Evolutionary conservation across 2,113 vertebrate genomes (phyloP).

Genomic region (Esox niger): DNA sequence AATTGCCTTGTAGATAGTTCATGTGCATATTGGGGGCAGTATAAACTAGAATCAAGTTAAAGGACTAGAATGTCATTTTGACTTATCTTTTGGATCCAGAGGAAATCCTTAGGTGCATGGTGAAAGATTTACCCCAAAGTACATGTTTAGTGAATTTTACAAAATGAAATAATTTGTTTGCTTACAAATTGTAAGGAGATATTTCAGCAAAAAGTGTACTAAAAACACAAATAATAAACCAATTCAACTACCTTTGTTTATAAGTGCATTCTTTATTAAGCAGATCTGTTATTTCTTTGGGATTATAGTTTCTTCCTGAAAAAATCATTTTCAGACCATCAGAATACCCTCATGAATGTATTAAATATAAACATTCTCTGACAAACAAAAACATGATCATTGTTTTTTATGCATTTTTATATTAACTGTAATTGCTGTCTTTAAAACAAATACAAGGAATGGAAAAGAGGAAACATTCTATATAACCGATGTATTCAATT

Average conservation of each 20-base stretch:
- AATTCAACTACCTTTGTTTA: slow-evolving; percentile 34
- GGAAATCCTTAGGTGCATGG: slow-evolving; percentile 45
- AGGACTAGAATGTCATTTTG: slow-evolving; percentile 11
- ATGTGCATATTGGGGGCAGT: slow-evolving; percentile 47
- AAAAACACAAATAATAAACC: slow-evolving; percentile 46
- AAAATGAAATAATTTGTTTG: slow-evolving; percentile 33
- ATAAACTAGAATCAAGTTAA: slow-evolving; percentile 21
- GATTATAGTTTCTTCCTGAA: neutral
- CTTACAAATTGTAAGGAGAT: slow-evolving; percentile 42
- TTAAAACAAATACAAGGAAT: neutral
- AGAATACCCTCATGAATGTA: neutral
- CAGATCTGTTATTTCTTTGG: neutral
- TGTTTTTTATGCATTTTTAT: too few relatives aligned
- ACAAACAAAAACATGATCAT: too few relatives aligned
- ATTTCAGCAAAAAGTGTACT: slow-evolving; percentile 50
- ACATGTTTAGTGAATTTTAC: slow-evolving; percentile 33
- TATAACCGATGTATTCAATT: neutral
- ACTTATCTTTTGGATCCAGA: slow-evolving; percentile 37
- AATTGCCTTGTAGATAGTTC: slow-evolving; percentile 56
- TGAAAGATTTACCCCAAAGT: slow-evolving; percentile 31
- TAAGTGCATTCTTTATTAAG: neutral
- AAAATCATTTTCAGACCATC: neutral
- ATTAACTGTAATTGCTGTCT: neutral
- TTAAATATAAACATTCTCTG: neutral
- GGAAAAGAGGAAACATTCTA: neutral